These are phyloP conservation scores for Buphagus erythrorhynchus DNA, from an alignment of 2,797 vertebrate genomes.

Conservation along the genomic window DNA sequence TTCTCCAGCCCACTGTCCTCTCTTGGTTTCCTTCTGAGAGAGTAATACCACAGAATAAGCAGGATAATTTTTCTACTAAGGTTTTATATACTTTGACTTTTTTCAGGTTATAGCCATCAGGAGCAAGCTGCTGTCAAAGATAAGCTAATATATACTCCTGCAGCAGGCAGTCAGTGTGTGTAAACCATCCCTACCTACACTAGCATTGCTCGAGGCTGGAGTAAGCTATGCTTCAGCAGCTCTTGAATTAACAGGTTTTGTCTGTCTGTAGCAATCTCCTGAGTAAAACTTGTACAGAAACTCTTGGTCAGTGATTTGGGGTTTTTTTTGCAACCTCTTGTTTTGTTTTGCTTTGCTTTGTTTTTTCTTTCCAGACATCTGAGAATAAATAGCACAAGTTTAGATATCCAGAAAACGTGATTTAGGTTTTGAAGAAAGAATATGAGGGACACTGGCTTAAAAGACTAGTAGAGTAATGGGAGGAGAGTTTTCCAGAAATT, in stretches of 20 bases:
- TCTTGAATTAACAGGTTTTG: slow-evolving; percentile 62
- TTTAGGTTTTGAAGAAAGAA: not conserved
- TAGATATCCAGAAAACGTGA: not conserved
- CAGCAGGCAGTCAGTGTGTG: not conserved
- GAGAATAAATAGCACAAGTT: not conserved
- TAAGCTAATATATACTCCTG: slow-evolving; percentile 50
- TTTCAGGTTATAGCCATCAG: slow-evolving; percentile 45
- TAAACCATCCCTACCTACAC: slow-evolving; percentile 47
- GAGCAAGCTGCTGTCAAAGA: slow-evolving; percentile 59
- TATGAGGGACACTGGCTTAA: not conserved
- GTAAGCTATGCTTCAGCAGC: slow-evolving; percentile 40
- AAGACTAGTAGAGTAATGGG: not conserved
- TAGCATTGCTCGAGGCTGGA: slow-evolving; percentile 50
- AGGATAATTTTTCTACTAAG: slow-evolving; percentile 23
- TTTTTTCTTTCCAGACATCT: not conserved
- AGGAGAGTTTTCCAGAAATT: not conserved
- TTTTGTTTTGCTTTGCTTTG: too few relatives aligned
- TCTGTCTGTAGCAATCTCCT: slow-evolving; percentile 34
- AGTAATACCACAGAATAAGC: not conserved
- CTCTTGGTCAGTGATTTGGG: not conserved
- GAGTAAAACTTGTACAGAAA: not conserved
- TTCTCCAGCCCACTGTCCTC: not conserved
- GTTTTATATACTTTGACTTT: slow-evolving; percentile 16
- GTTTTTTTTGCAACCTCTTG: not conserved
- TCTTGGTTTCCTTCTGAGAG: not conserved